Evolutionary conservation across 2,888 invertebrate species (phyloP).

Genomic region (Hirtodrosophila histrioides): DNA sequence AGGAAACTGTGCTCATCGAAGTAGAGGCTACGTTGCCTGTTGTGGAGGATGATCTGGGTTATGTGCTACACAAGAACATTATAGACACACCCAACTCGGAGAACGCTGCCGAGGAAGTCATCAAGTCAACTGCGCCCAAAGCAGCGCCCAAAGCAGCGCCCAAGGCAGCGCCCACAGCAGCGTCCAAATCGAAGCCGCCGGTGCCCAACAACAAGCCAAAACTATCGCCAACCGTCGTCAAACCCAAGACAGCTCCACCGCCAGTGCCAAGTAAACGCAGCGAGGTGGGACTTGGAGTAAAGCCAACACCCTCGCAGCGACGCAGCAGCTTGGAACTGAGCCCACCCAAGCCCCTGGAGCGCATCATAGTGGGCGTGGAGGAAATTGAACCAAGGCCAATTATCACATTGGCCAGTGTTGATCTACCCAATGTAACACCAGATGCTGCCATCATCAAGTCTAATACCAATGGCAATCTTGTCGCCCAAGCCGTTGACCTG

Average conservation of each 20-base stretch:
- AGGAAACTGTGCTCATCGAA: not conserved
- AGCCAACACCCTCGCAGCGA: slow-evolving; percentile 70
- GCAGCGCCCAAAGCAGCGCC: slow-evolving; percentile 23
- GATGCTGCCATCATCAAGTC: slow-evolving; percentile 8
- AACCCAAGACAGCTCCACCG: slow-evolving; percentile 66
- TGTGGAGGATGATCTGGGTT: slow-evolving; percentile 67
- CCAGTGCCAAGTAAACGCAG: slow-evolving; percentile 77
- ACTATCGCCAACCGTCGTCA: slow-evolving; percentile 36
- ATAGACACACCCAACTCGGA: slow-evolving; percentile 45
- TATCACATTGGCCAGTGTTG: slow-evolving; percentile 75
- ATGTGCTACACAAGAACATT: slow-evolving; percentile 80
- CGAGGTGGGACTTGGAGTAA: slow-evolving; percentile 40
- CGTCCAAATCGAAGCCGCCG: slow-evolving; percentile 59
- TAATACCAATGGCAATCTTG: slow-evolving; percentile 21
- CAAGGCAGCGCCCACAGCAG: slow-evolving; percentile 14
- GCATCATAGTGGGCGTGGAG: slow-evolving; percentile 83
- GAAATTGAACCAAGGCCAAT: slow-evolving; percentile 48
- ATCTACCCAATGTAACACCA: slow-evolving; percentile 61
- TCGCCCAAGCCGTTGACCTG: slow-evolving; percentile 54
- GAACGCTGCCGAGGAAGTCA: slow-evolving; percentile 10
- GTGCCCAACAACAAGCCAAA: slow-evolving; percentile 65
- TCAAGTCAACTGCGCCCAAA: slow-evolving; percentile 27
- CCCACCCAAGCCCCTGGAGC: slow-evolving; percentile 78
- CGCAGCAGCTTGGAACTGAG: slow-evolving; percentile 58
- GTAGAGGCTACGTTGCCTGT: slow-evolving; percentile 1